phyloP scores from a whole-genome alignment of 2,113 vertebrate species.

The Laticauda laticaudata region DNA sequence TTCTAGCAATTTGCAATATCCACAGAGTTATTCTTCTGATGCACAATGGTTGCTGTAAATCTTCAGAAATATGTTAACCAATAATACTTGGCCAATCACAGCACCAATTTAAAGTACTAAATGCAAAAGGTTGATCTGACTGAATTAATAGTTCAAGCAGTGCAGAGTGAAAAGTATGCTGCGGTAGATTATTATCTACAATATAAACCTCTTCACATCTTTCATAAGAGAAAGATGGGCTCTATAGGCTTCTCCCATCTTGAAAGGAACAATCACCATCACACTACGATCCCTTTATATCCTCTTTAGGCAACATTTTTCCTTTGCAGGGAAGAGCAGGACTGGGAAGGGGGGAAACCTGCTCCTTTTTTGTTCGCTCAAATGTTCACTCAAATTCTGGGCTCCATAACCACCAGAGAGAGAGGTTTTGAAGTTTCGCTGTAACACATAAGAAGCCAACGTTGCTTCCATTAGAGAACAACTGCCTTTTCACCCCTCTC shows the following conservation, averaged over 20 bases:
- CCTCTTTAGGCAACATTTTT: background rate
- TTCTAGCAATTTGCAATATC: background rate
- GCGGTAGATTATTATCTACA: background rate
- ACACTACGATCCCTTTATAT: background rate
- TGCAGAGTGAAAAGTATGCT: background rate
- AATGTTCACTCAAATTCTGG: background rate
- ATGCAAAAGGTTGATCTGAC: background rate
- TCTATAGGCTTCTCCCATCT: background rate
- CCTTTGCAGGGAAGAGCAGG: background rate
- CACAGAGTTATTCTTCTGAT: background rate
- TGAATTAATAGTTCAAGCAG: background rate
- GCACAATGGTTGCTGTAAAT: slow-evolving; percentile 2
- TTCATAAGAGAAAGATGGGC: background rate
- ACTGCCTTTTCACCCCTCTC: background rate
- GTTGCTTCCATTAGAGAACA: background rate
- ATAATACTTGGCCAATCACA: background rate
- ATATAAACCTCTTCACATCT: background rate
- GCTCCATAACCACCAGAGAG: background rate
- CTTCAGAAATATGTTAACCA: background rate
- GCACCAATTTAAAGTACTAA: background rate
- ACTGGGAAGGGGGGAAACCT: background rate
- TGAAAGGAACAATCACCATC: background rate
- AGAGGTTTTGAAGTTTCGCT: background rate
- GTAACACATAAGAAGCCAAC: background rate
- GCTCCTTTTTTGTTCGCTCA: background rate